Evolutionary conservation across 1,140 invertebrate genomes (phyloP).

Genomic region (Leptestheria dahalacensis): DNA sequence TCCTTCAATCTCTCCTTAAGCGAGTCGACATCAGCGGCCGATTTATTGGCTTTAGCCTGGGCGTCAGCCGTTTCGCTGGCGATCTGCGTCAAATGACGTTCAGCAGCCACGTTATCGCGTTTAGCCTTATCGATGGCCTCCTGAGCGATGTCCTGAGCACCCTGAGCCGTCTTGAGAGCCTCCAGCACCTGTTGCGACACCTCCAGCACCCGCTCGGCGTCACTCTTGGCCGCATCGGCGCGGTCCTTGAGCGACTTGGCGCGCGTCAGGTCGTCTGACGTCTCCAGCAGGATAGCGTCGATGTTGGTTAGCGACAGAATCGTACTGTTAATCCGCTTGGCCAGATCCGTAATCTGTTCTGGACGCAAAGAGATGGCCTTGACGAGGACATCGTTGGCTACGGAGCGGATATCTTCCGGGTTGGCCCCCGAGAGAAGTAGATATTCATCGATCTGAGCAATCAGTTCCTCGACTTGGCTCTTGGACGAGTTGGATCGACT

Average conservation of each 20-base stretch:
- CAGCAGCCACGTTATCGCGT: slow-evolving; percentile 49
- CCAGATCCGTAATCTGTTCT: slow-evolving; percentile 67
- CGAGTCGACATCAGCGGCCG: slow-evolving; percentile 46
- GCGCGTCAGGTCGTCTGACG: slow-evolving; percentile 52
- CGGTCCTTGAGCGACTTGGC: slow-evolving; percentile 57
- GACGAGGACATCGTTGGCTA: slow-evolving; percentile 54
- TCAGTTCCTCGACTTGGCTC: slow-evolving; percentile 37
- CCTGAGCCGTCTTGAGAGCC: slow-evolving; percentile 47
- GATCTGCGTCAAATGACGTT: slow-evolving; percentile 55
- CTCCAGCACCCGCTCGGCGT: slow-evolving; percentile 37
- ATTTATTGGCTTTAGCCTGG: slow-evolving; percentile 52
- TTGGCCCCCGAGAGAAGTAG: slow-evolving; percentile 55
- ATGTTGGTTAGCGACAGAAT: slow-evolving; percentile 75
- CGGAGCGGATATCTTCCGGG: slow-evolving; percentile 59
- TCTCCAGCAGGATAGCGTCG: slow-evolving; percentile 72
- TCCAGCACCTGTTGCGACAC: slow-evolving; percentile 40
- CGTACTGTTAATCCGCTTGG: slow-evolving; percentile 66
- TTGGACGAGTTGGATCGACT: slow-evolving; percentile 39
- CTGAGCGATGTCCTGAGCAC: slow-evolving; percentile 59
- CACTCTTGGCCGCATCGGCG: slow-evolving; percentile 57
- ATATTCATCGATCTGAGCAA: slow-evolving; percentile 56
- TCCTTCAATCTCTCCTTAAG: slow-evolving; percentile 48
- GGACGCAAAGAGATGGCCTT: slow-evolving; percentile 55
- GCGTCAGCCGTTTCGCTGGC: slow-evolving; percentile 53
- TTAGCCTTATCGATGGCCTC: slow-evolving; percentile 63